A percentile compares a stretch with the other conserved stretches of the same genome.
Evolutionary conservation across 2,888 invertebrate genomes (phyloP).

Genomic region (Taenaris catops): DNA sequence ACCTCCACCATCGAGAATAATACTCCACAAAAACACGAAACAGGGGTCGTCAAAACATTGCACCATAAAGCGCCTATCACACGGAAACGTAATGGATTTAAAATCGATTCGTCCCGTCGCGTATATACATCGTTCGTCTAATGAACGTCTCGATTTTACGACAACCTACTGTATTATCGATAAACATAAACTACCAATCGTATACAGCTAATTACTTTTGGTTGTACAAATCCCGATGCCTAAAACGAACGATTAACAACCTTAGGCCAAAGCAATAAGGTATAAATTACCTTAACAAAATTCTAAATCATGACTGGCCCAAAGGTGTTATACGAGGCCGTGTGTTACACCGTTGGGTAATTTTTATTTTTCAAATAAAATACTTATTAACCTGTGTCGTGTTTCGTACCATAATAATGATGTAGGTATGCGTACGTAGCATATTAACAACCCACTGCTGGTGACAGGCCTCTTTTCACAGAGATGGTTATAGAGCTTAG

Average conservation of each 20-base stretch:
- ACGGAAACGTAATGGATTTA: constrained; percentile 26
- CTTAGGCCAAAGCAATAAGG: constrained; percentile 2
- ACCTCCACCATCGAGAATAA: no score
- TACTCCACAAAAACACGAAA: no score
- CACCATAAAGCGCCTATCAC: no score
- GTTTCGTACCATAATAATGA: no score
- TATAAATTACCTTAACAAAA: not conserved
- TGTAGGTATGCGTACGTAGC: no score
- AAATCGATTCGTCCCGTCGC: constrained; percentile 30
- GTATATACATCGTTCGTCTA: constrained; percentile 17
- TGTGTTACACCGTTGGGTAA: constrained; percentile 18
- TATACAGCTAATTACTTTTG: constrained; percentile 34
- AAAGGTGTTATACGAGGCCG: not conserved
- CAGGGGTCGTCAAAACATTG: no score
- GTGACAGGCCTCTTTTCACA: no score
- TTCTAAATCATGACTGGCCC: not conserved
- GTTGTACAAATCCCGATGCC: not conserved
- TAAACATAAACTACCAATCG: constrained; percentile 27
- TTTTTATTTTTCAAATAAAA: not conserved
- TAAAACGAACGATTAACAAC: constrained; percentile 1
- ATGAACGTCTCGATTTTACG: constrained; percentile 28
- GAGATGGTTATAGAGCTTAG: no score
- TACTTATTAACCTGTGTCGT: no score
- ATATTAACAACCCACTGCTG: no score
- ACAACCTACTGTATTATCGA: constrained; percentile 29